These are phyloP conservation scores for Drosophila borborema DNA, from an alignment of 2,888 invertebrate species.

Conservation along the genomic window DNA sequence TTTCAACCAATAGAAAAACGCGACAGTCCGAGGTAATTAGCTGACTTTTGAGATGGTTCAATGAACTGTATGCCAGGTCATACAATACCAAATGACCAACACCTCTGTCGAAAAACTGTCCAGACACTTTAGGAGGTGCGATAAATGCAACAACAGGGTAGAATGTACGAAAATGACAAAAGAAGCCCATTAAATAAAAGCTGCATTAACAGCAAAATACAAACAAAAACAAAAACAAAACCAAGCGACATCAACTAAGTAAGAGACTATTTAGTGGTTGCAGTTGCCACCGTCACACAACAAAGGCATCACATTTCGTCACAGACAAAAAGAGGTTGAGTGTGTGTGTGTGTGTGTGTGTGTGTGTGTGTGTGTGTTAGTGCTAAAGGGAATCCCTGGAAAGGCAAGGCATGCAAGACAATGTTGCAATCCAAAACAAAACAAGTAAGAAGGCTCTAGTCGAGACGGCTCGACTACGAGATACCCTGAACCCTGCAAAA, in stretches of 20 bases:
- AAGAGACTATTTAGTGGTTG: slow-evolving; percentile 13
- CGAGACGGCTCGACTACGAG: no score
- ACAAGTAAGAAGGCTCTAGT: no score
- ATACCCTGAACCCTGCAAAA: no score
- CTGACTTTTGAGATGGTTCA: slow-evolving; percentile 32
- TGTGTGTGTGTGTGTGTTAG: background rate
- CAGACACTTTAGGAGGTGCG: slow-evolving; percentile 52
- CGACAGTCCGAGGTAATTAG: slow-evolving; percentile 1
- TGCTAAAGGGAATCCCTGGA: slow-evolving; percentile 22
- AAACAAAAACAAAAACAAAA: slow-evolving; percentile 35
- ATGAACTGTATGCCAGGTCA: slow-evolving; percentile 28
- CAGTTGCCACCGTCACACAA: slow-evolving; percentile 41
- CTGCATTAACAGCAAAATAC: slow-evolving; percentile 69
- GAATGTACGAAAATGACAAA: slow-evolving; percentile 41
- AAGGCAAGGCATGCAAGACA: slow-evolving; percentile 9
- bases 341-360: background rate
- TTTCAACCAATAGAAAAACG: background rate
- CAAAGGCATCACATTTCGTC: slow-evolving; percentile 66
- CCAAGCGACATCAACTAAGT: slow-evolving; percentile 13
- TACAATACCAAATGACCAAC: slow-evolving; percentile 50
- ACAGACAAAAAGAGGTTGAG: slow-evolving; percentile 32
- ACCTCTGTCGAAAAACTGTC: slow-evolving; percentile 55
- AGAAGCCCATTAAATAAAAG: slow-evolving; percentile 71
- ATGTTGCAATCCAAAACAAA: slow-evolving; percentile 15
- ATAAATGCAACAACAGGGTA: slow-evolving; percentile 50